Conservation (phyloP, 2,797 vertebrate genomes). For the Agapornis canus region DNA sequence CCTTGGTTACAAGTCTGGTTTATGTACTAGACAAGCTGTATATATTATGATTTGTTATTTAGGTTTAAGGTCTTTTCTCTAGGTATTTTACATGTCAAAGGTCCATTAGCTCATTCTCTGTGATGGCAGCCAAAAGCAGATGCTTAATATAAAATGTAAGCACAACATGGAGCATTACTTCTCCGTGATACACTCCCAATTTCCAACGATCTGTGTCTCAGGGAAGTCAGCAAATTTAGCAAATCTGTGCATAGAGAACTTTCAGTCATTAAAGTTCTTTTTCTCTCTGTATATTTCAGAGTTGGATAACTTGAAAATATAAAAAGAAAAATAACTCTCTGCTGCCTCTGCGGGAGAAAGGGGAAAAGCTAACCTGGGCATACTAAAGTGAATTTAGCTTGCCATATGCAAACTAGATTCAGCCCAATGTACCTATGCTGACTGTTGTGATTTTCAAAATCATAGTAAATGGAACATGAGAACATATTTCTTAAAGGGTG, state of each 20-base stretch:
- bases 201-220: not conserved
- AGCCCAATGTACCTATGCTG: not conserved
- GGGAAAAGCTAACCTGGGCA: not conserved
- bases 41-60: not conserved
- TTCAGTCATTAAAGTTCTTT: not conserved
- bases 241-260: not conserved
- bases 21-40: fast-evolving
- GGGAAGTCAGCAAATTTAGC: not conserved
- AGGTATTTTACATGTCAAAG: not conserved
- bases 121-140: not conserved
- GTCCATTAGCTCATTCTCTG: not conserved
- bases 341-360: not conserved
- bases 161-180: not conserved
- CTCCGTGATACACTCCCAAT: not conserved
- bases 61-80: not conserved
- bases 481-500: not conserved
- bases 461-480: not conserved
- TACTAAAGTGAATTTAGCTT: not conserved
- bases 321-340: not conserved
- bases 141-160: not conserved
- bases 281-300: not conserved
- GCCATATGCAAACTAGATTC: not conserved
- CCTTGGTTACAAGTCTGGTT: not conserved
- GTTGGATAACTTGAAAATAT: not conserved
- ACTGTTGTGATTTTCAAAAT: not conserved